Base-by-base conservation (phyloP, 2,797 vertebrate species). In the Anniella stebbinsi region DNA sequence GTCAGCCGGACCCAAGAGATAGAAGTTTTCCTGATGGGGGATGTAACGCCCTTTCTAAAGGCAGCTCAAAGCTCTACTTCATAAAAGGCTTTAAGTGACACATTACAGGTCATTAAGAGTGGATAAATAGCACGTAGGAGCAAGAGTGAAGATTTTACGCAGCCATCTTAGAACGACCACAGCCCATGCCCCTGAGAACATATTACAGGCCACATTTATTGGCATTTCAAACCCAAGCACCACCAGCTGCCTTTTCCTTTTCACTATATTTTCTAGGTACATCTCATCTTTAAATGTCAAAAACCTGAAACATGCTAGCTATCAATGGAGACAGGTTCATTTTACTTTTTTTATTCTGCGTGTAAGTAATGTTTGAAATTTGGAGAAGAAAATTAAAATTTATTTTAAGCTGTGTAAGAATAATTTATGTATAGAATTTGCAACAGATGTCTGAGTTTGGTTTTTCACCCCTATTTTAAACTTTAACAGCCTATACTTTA, bases 401-500 rank as follows among this genome's bases (percentile, higher is more conserved):
- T 93, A 87, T 75, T 89, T 85, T 88, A 90, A 93, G 87, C n/a
- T 84, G 2, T 72, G 70, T 83, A 90, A 96, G 83, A 92, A 90
- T 2, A 91, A 84, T 92, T 93, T 94, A 93, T 73, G 93, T 45
- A 93, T 4, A 66, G 80, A 93, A 90, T 45, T 12, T 28, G 10
- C n/a, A 92, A 81, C 88, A 95, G 93, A 92, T 72, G 84, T 91
- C 83, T 75, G 25, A 45, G 21, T 87, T 86, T 88, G 91, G 88
- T 80, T 85, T 73, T 92, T 82, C 11, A 91, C n/a, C 78, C 84
- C 80, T 77, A 76, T 48, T 83, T 86, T 90, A 89, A 73, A 84
- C 67, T 88, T 91, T 76, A 41, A 75, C 51, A 91, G 88, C 57
- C 93, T 88, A 0, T 90, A 90, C 91, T 94, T 94, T 88, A 91